Conservation (phyloP, 2,888 invertebrate genomes). For the Leptopilina myrica region DNA sequence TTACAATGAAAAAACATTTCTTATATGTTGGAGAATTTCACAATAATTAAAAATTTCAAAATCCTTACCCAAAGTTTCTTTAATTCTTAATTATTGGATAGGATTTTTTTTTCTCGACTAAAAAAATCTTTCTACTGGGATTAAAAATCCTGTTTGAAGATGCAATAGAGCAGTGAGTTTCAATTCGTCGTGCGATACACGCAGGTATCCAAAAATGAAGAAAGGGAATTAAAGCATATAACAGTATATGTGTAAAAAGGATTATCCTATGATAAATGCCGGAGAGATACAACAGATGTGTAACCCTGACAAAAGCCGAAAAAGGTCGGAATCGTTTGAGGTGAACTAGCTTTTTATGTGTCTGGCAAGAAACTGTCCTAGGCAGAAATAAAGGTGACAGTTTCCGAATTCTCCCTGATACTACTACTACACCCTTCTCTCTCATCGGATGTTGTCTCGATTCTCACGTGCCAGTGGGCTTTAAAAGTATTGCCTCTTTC, state of each 20-base stretch:
- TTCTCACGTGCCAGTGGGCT: conserved; percentile 24
- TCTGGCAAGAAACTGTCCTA: conserved; percentile 10
- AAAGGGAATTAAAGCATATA: conserved; percentile 47
- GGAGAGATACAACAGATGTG: conserved; percentile 69
- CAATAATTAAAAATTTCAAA: no score
- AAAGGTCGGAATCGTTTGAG: conserved; percentile 33
- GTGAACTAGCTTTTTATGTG: conserved; percentile 40
- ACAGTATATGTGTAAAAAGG: conserved; percentile 65
- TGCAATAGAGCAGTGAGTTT: not conserved
- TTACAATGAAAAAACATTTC: no score
- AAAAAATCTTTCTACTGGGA: not conserved
- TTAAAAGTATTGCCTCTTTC: conserved; percentile 19
- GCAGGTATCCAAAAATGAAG: conserved; percentile 25
- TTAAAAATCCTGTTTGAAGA: not conserved
- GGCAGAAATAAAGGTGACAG: conserved; percentile 37
- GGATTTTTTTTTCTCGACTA: not conserved
- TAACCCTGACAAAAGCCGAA: conserved; percentile 53
- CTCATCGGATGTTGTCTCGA: not conserved
- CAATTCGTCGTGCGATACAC: not conserved
- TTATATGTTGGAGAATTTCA: no score
- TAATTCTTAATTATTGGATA: not conserved
- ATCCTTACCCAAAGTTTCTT: not conserved
- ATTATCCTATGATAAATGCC: conserved; percentile 72
- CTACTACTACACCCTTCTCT: not conserved
- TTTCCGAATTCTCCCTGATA: conserved; percentile 15